Conservation (phyloP, 30 jellyfish, hydroid and myxozoan genomes). For the Aurelia sp. region DNA sequence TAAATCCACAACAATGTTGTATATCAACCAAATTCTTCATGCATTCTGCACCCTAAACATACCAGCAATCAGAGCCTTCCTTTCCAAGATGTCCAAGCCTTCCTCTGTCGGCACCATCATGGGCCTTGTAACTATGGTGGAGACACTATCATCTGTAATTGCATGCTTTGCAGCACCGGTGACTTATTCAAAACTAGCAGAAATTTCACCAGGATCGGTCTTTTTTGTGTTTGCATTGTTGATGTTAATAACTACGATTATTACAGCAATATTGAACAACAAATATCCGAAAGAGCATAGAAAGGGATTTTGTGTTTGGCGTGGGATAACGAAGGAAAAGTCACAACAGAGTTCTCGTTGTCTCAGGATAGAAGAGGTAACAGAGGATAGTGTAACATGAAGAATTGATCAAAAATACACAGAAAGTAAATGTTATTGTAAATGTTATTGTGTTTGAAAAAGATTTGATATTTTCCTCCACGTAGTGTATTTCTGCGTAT, state of each 20-base stretch:
- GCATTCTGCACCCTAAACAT: slow-evolving; percentile 30
- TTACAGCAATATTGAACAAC: neutral
- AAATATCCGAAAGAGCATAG: neutral
- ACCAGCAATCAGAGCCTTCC: slow-evolving; percentile 38
- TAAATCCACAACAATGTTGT: slow-evolving; percentile 25
- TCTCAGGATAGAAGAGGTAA: neutral
- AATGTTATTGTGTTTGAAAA: too few species aligned
- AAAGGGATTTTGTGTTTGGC: neutral
- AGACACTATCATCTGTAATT: slow-evolving; percentile 33
- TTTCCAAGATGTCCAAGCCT: slow-evolving; percentile 37
- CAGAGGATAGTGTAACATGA: too few species aligned
- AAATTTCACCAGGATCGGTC: slow-evolving; percentile 15
- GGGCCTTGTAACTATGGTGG: slow-evolving; percentile 33
- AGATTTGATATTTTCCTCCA: too few species aligned
- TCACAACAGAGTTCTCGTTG: too few species aligned
- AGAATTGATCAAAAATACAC: too few species aligned
- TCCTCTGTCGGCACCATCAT: slow-evolving; percentile 22
- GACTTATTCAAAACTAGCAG: slow-evolving; percentile 19
- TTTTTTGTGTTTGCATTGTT: slow-evolving; percentile 5
- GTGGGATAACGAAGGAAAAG: neutral
- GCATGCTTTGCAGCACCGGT: slow-evolving; percentile 48
- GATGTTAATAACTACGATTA: slow-evolving; percentile 31
- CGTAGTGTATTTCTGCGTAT: too few species aligned
- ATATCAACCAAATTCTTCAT: slow-evolving; percentile 10
- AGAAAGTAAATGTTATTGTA: too few species aligned